These are phyloP conservation scores for Peribatodes rhomboidaria DNA, from an alignment of 2,888 invertebrate species.

Conservation along the genomic window DNA sequence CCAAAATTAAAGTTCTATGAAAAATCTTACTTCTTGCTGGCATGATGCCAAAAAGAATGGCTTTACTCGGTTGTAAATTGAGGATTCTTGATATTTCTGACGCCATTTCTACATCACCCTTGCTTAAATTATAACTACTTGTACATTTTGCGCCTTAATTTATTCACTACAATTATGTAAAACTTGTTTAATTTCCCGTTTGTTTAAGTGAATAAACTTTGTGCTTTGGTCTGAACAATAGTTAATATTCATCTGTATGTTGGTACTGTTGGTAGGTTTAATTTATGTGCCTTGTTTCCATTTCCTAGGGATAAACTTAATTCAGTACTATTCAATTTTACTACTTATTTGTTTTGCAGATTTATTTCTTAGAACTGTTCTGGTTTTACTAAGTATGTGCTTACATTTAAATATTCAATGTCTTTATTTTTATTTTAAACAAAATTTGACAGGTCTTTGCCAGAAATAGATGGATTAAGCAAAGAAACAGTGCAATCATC, in stretches of 20 bases:
- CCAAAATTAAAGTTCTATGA: constrained; percentile 12
- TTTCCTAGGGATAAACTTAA: constrained; percentile 7
- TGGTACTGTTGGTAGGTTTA: background rate
- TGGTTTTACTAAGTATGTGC: background rate
- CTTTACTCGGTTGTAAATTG: background rate
- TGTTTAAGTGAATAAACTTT: constrained; percentile 28
- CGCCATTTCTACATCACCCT: background rate
- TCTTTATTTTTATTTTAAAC: constrained; percentile 1
- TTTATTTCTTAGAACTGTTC: background rate
- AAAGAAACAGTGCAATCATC: constrained; percentile 99
- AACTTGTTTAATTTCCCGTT: constrained; percentile 31
- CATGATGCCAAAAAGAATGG: constrained; percentile 8
- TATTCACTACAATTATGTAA: constrained; percentile 11
- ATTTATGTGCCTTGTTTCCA: constrained; percentile 15
- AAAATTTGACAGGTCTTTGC: constrained; percentile 91
- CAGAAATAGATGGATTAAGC: constrained; percentile 99
- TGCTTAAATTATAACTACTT: background rate
- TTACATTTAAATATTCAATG: background rate
- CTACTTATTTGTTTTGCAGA: constrained; percentile 1
- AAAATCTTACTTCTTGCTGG: constrained; percentile 4
- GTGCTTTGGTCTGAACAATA: constrained; percentile 17
- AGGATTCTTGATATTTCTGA: background rate
- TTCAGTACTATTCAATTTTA: constrained; percentile 9
- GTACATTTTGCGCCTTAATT: constrained; percentile 1
- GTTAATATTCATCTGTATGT: constrained; percentile 28